phyloP scores from a whole-genome alignment of 2,888 invertebrate genomes.

The Drosophila lacicola region DNA sequence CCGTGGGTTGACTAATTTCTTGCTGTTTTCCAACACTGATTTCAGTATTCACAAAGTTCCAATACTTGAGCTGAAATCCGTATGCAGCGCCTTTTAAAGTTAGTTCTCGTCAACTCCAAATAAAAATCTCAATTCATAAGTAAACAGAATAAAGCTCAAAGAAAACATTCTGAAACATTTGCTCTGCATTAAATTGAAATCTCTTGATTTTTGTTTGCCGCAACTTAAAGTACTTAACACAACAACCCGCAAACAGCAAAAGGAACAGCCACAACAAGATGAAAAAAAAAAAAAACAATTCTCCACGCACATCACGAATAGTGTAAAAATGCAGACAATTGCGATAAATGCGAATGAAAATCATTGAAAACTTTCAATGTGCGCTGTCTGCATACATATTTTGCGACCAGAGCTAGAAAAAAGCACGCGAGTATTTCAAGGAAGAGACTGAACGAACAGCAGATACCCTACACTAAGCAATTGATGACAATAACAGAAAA shows the following conservation, averaged over 20 bases:
- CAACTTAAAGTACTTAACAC: slow-evolving; percentile 22
- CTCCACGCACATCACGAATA: slow-evolving; percentile 44
- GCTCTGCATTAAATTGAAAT: slow-evolving; percentile 1
- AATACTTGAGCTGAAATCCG: too few species aligned
- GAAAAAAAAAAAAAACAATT: slow-evolving; percentile 18
- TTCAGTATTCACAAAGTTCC: too few species aligned
- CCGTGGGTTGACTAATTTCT: too few species aligned
- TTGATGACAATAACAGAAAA: neutral
- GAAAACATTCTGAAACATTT: neutral
- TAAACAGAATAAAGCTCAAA: too few species aligned
- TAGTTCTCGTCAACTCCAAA: too few species aligned
- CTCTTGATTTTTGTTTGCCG: neutral
- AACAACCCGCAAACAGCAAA: slow-evolving; percentile 27
- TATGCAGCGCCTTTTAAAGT: too few species aligned
- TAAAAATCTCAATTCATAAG: too few species aligned
- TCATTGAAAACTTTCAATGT: slow-evolving; percentile 79
- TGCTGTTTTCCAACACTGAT: too few species aligned
- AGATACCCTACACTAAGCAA: slow-evolving; percentile 5
- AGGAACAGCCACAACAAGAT: slow-evolving; percentile 10
- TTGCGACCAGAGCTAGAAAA: slow-evolving; percentile 19
- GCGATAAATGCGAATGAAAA: slow-evolving; percentile 73
- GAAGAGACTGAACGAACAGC: neutral
- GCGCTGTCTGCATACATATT: slow-evolving; percentile 66
- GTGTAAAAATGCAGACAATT: slow-evolving; percentile 72
- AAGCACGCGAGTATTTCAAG: neutral